Evolutionary conservation across 2,888 invertebrate species (phyloP), one percentile per base, ranked within the genome.

Genomic region (Oligia latruncula): DNA sequence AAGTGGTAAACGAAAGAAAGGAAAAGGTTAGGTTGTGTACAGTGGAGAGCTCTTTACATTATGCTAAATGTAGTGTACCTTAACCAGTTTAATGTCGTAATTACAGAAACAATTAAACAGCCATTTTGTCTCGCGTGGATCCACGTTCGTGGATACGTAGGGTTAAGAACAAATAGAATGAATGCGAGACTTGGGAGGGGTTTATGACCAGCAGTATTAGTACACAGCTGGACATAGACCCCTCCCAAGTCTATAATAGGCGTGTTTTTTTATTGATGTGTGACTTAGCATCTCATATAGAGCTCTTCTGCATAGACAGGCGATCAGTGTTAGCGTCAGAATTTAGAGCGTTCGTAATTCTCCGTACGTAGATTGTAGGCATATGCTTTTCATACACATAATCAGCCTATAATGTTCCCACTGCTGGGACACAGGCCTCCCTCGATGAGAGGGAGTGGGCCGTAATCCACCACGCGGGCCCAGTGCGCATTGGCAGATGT

Each of bases 1-100:
- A 67, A 74, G 23, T 40, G 49, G 5, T 23, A 46, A 82, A 68
- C 0, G 11, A 74, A 43, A 64, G 13, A 64, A 72, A 52, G n/a
- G 35, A 73, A 13, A 29, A 35, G 15, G 68, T 75, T 70, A 75
- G 62, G 40, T 58, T 68, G 15, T 55, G 3, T 49, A 11, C 11
- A 5, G n/a, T n/a, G 29, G 1, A 65, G 5, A 23, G 13, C 13
- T 40, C 5, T 46, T 71, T 58, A 65, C 2, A 65, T 17, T n/a
- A 0, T 9, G 23, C 15, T 52, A 52, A 23, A 40, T 49, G 11
- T 35, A 20, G 35, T 29, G 62, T 29, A 62, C 29, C 58, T 20
- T 52, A 52, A 20, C 52, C 52, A 2, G 17, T 52, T 52, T 20
- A 20, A 52, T 6, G 52, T 0, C 17, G 0, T 52, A 52, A 20